Conservation (phyloP, 1,140 invertebrate genomes). For the Hesperophylax magnus region DNA sequence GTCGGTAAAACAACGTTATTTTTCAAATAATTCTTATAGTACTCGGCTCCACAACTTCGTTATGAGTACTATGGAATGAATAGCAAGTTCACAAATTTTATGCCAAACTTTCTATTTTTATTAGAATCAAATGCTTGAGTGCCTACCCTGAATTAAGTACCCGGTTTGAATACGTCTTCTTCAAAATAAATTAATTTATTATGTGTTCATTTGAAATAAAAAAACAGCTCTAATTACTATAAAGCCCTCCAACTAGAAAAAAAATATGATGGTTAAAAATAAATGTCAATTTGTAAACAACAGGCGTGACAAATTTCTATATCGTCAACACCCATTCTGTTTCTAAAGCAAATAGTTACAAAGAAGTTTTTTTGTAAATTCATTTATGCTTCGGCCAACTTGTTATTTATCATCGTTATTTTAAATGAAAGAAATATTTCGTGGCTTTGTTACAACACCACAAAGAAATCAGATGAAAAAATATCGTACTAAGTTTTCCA, state of each 20-base stretch:
- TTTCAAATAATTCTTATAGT: no score
- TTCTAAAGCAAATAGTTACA: slow-evolving; percentile 18
- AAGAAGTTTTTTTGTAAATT: slow-evolving; percentile 8
- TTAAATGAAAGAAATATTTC: slow-evolving; percentile 41
- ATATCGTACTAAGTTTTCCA: slow-evolving; percentile 7
- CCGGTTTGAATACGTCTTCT: no score
- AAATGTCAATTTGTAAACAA: not conserved
- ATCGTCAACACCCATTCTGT: not conserved
- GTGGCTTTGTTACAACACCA: slow-evolving; percentile 36
- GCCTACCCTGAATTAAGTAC: no score
- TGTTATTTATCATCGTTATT: slow-evolving; percentile 42
- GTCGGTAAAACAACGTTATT: no score
- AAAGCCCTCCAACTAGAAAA: no score
- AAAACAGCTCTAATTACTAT: not conserved
- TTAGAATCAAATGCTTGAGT: no score
- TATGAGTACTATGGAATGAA: no score
- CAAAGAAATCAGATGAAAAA: slow-evolving; percentile 42
- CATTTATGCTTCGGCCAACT: slow-evolving; percentile 34
- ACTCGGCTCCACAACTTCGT: no score
- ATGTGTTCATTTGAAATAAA: not conserved
- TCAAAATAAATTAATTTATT: no score
- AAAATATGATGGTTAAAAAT: not conserved
- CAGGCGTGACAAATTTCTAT: not conserved
- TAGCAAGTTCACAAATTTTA: no score
- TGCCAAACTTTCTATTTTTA: no score